These are phyloP conservation scores for Pogona vitticeps DNA, from an alignment of 2,113 vertebrate species.

Conservation along the genomic window DNA sequence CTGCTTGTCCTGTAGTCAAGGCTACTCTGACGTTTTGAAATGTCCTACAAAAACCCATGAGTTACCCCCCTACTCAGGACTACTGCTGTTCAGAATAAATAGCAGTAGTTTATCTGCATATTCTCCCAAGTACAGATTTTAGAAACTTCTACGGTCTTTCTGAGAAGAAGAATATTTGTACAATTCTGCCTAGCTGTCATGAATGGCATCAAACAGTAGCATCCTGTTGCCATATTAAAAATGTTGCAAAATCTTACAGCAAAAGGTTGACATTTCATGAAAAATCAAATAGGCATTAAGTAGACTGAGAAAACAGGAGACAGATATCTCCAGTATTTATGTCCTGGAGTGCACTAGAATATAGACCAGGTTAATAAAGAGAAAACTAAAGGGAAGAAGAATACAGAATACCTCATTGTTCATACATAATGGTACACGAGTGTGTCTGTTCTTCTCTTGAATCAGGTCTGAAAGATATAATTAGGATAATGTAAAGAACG, in stretches of 20 bases:
- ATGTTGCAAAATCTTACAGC: neutral
- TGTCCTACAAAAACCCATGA: neutral
- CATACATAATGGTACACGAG: neutral
- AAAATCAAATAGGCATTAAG: constrained; percentile 11
- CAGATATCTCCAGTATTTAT: neutral
- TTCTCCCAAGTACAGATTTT: neutral
- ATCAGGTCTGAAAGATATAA: neutral
- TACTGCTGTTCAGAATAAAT: neutral
- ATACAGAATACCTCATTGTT: neutral
- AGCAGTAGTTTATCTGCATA: neutral
- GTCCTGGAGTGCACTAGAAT: neutral
- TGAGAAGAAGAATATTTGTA: neutral
- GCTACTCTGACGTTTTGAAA: no score
- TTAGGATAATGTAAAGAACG: neutral
- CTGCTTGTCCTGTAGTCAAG: no score
- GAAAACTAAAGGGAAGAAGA: neutral
- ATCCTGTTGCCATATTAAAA: neutral
- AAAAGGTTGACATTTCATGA: neutral
- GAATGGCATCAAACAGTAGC: neutral
- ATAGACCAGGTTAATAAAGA: neutral
- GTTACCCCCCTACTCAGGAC: no score
- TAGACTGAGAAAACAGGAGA: neutral
- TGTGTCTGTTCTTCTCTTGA: neutral
- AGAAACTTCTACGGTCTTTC: neutral
- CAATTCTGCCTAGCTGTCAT: neutral